Evolutionary conservation across 2,113 vertebrate genomes (phyloP), one percentile per base, ranked within the genome.

Genomic region (Gallinago media): DNA sequence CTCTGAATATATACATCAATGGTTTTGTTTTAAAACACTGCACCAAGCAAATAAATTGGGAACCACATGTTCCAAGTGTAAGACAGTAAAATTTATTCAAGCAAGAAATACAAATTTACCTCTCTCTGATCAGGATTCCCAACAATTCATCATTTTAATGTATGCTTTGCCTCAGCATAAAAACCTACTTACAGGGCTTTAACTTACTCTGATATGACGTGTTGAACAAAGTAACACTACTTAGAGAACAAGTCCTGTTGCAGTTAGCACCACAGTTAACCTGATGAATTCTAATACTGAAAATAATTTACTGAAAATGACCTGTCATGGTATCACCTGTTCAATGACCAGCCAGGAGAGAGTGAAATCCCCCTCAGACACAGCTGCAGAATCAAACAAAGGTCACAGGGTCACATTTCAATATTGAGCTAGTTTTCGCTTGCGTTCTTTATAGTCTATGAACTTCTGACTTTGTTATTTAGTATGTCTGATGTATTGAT

Each of bases 111-210:
- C n/a, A n/a, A n/a, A n/a, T n/a, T n/a, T n/a, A n/a, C n/a, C n/a
- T n/a, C n/a, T n/a, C n/a, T n/a, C n/a, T n/a, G n/a, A n/a, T n/a
- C n/a, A n/a, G n/a, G n/a, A n/a, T n/a, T n/a, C n/a, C n/a, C n/a
- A 93, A 56, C 55, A 92, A 95, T 97, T 97, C 80, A 95, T 98
- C 98, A 97, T 94, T 95, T 96, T 97, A 98, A 97, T 97, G 81
- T 96, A 91, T 94, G 61, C 90, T 87, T 90, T 85, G 62, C 78
- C 47, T 88, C 91, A 92, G 88, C n/a, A 47, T 85, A 79, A 96
- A 76, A 84, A 42, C n/a, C 22, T 92, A 6, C 94, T 95, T 81
- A 93, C 78, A 67, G 55, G 59, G 34, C 50, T 85, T 94, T 96
- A 85, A 62, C 68, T 82, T 92, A 85, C 46, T 74, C 44, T 94